These are phyloP conservation scores for Pempheris klunzingeri DNA, from an alignment of 2,797 vertebrate genomes.

Conservation along the genomic window DNA sequence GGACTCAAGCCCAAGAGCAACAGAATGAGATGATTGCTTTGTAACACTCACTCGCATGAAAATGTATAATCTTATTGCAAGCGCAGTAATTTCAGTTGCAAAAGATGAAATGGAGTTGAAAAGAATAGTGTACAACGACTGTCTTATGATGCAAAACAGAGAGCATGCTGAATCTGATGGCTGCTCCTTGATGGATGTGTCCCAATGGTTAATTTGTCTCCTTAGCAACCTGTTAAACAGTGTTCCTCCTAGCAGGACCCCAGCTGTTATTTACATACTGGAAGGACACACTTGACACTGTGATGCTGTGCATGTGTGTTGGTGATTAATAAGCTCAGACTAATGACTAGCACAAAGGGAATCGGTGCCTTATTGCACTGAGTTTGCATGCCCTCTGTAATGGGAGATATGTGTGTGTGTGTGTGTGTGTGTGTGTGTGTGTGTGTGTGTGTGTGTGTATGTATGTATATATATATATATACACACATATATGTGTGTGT, in stretches of 20 bases:
- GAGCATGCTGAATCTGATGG: background rate
- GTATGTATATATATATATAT: too few species aligned
- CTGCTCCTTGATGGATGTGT: background rate
- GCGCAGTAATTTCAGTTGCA: too few species aligned
- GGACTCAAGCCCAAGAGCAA: background rate
- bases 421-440: too few species aligned
- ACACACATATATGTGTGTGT: too few species aligned
- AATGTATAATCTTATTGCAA: background rate
- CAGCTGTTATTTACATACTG: conserved; percentile 30
- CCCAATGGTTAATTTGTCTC: conserved; percentile 33
- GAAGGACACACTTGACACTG: conserved; percentile 1
- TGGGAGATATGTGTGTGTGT: background rate
- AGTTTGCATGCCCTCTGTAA: background rate
- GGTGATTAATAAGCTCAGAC: conserved; percentile 2
- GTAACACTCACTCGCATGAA: background rate
- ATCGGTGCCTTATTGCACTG: background rate
- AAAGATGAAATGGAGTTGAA: background rate
- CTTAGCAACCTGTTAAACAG: conserved; percentile 32
- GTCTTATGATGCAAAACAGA: background rate
- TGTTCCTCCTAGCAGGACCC: conserved; percentile 13
- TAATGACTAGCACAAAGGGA: background rate
- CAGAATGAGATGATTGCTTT: background rate
- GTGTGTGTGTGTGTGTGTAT: too few species aligned
- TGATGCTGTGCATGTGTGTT: conserved; percentile 1
- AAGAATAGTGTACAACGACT: background rate